Conservation (phyloP, 2,888 invertebrate genomes). For the Melolontha melolontha region DNA sequence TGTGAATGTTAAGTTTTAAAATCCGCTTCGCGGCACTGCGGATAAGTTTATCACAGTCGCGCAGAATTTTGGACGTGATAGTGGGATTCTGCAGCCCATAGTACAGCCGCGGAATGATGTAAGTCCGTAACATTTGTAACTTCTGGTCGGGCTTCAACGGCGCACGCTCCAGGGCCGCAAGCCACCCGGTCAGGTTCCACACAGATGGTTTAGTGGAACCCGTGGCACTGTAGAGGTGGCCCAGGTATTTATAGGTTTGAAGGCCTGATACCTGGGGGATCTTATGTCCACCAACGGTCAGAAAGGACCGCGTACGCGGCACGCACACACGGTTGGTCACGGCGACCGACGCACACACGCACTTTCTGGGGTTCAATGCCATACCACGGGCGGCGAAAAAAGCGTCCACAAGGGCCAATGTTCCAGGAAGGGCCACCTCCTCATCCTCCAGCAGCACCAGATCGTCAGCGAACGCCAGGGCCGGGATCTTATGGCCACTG, state of each 20-base stretch:
- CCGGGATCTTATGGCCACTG: no score
- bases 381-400: slow-evolving; percentile 50
- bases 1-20: no score
- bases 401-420: slow-evolving; percentile 44
- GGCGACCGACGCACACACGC: no score
- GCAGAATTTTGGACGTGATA: no score
- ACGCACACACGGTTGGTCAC: no score
- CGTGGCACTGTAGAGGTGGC: slow-evolving; percentile 46
- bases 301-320: slow-evolving; percentile 19
- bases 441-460: slow-evolving; percentile 57
- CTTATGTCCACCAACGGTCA: slow-evolving; percentile 1
- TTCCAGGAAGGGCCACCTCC: slow-evolving; percentile 52
- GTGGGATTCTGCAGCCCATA: no score
- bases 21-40: no score
- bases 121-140: slow-evolving; percentile 53
- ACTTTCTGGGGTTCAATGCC: slow-evolving; percentile 25
- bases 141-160: slow-evolving; percentile 64
- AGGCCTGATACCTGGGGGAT: not conserved
- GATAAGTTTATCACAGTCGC: slow-evolving; percentile 54
- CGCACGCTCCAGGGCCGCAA: no score
- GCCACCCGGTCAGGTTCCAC: no score
- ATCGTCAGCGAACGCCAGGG: slow-evolving; percentile 62
- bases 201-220: slow-evolving; percentile 49
- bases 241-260: slow-evolving; percentile 39
- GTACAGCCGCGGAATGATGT: slow-evolving; percentile 57